Evolutionary conservation across 2,888 invertebrate genomes (phyloP).

Genomic region (Podotricha telesiphe): DNA sequence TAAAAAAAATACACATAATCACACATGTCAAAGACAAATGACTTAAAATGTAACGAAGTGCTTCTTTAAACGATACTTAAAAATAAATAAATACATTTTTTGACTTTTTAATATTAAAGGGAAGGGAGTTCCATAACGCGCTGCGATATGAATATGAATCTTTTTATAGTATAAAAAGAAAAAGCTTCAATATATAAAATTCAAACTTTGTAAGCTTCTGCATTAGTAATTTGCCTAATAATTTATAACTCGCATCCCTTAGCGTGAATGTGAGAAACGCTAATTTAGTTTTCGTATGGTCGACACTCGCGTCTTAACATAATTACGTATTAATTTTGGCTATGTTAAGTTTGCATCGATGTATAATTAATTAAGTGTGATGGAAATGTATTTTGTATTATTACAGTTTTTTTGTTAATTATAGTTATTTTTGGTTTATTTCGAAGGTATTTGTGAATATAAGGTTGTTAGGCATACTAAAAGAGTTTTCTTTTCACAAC

Average conservation of each 20-base stretch:
- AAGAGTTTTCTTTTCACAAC: too few species aligned
- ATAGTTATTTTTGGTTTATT: too few species aligned
- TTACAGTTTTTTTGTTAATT: not conserved
- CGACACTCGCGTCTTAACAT: not conserved
- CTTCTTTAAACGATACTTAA: too few species aligned
- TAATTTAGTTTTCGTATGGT: slow-evolving; percentile 10
- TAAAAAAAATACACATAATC: too few species aligned
- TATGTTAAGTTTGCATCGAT: not conserved
- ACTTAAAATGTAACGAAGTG: too few species aligned
- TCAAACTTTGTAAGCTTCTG: not conserved
- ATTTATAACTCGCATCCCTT: not conserved
- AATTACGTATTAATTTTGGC: not conserved
- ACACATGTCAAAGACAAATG: too few species aligned
- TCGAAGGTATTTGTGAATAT: too few species aligned
- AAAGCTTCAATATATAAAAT: not conserved
- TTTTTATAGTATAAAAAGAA: too few species aligned
- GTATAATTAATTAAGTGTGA: not conserved
- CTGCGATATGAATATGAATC: not conserved
- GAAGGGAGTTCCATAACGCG: too few species aligned
- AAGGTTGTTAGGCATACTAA: too few species aligned
- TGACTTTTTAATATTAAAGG: too few species aligned
- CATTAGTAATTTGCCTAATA: not conserved
- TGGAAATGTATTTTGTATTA: not conserved
- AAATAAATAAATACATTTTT: too few species aligned
- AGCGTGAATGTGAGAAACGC: slow-evolving; percentile 8